Evolutionary conservation across 2,888 invertebrate species (phyloP).

Genomic region (Melinaea menophilus): DNA sequence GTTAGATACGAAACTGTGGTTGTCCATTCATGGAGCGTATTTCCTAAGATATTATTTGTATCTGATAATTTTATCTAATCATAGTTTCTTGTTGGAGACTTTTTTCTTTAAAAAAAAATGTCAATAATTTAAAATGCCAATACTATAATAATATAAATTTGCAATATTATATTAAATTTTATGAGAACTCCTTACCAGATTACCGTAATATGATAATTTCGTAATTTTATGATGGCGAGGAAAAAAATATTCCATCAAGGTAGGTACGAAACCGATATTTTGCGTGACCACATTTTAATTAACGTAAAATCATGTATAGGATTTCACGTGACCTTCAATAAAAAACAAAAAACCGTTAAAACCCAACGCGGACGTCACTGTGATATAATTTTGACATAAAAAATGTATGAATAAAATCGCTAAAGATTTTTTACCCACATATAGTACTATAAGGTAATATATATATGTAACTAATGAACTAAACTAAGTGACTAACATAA

Average conservation of each 20-base stretch:
- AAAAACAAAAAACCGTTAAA: not conserved
- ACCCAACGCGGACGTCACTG: not conserved
- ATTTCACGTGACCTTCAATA: not conserved
- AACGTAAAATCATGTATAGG: not conserved
- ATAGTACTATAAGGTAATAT: not conserved
- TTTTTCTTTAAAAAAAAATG: no score
- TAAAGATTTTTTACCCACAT: no score
- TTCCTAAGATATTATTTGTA: not conserved
- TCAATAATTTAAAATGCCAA: no score
- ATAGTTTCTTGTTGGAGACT: no score
- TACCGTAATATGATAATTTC: constrained; percentile 1
- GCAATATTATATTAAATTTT: not conserved
- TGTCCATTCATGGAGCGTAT: constrained; percentile 18
- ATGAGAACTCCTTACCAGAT: not conserved
- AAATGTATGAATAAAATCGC: no score
- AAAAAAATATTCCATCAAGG: not conserved
- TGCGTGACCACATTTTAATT: constrained; percentile 1
- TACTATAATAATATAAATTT: not conserved
- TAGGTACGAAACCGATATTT: not conserved
- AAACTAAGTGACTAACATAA: constrained; percentile 9
- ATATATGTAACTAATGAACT: constrained; percentile 13
- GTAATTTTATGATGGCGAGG: not conserved
- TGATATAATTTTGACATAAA: no score
- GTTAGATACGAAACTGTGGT: constrained; percentile 20
- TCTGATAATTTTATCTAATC: no score